Evolutionary conservation across 2,888 invertebrate species (phyloP).

Genomic region (Cyrtodaria siliqua): DNA sequence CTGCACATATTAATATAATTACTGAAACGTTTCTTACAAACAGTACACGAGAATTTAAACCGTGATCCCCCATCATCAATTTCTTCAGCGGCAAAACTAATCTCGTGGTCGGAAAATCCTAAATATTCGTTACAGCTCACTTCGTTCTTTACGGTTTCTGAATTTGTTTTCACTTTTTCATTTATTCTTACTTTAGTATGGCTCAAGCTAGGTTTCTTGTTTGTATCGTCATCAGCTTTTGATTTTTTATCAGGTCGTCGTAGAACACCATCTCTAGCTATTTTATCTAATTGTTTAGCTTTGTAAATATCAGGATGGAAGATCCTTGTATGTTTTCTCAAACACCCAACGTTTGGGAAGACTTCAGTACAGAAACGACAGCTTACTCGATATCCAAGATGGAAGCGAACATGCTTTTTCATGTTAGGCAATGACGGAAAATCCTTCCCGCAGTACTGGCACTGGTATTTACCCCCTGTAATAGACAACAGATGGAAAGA

Average conservation of each 20-base stretch:
- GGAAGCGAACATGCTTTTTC: constrained; percentile 83
- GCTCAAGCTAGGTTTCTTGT: not conserved
- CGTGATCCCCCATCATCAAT: constrained; percentile 69
- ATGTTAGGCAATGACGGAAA: constrained; percentile 84
- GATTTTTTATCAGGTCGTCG: constrained; percentile 50
- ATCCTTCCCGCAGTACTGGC: constrained; percentile 81
- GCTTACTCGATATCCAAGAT: constrained; percentile 74
- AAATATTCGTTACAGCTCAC: constrained; percentile 14
- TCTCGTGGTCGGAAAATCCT: constrained; percentile 40
- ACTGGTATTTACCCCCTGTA: constrained; percentile 54
- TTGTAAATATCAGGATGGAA: constrained; percentile 66
- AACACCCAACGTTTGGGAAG: constrained; percentile 69
- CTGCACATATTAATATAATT: constrained; percentile 86
- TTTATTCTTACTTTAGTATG: not conserved
- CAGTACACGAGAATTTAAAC: constrained; percentile 83
- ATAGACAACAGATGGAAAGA: too few relatives aligned
- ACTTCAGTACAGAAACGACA: constrained; percentile 73
- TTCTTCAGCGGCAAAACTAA: constrained; percentile 62
- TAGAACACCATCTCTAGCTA: constrained; percentile 33
- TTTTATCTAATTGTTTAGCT: constrained; percentile 49
- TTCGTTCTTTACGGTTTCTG: constrained; percentile 21
- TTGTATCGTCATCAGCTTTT: not conserved
- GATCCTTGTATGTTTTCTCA: constrained; percentile 66
- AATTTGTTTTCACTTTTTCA: constrained; percentile 9
- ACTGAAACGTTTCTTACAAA: constrained; percentile 86